phyloP scores from a whole-genome alignment of 2,113 vertebrate species.

The Serinus canaria region DNA sequence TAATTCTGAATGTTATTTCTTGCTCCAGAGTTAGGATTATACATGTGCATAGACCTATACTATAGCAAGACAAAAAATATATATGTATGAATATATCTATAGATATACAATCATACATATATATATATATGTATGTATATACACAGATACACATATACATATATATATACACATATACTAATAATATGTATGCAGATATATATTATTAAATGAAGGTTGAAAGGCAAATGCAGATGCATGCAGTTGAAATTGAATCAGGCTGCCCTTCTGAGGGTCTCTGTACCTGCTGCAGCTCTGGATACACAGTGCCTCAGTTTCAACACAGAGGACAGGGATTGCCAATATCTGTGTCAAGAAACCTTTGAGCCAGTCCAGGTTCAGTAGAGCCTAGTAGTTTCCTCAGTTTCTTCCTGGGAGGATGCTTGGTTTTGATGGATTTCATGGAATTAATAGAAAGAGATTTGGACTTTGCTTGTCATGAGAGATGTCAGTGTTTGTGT shows the following conservation, averaged over 20 bases:
- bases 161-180: neutral
- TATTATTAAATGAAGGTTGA: neutral
- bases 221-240: neutral
- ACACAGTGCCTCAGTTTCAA: neutral
- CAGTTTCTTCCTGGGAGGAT: neutral
- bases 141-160: no score
- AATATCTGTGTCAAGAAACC: neutral
- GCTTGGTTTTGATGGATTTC: neutral
- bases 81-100: fast-evolving
- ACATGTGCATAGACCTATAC: no score
- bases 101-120: neutral
- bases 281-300: neutral
- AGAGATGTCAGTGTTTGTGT: neutral
- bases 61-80: neutral
- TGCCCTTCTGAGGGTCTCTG: neutral
- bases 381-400: neutral
- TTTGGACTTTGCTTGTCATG: neutral
- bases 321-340: fast-evolving
- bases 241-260: neutral
- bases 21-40: neutral
- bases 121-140: no score
- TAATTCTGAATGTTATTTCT: neutral
- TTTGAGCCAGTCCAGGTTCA: neutral
- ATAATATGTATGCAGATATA: neutral
- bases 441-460: neutral